phyloP scores from a whole-genome alignment of 2,888 invertebrate species.

The Leucania comma region DNA sequence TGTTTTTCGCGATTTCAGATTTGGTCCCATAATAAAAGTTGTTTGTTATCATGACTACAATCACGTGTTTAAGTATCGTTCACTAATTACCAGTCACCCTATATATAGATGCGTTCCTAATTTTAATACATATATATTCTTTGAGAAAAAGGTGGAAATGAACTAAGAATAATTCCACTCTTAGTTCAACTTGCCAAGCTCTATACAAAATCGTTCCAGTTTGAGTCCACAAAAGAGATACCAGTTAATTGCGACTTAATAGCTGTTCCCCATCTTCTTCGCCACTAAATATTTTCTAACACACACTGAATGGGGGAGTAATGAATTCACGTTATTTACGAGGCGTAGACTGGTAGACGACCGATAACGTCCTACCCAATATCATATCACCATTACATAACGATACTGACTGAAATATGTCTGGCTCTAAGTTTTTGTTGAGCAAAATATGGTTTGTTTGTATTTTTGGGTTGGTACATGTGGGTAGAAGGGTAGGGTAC shows the following conservation, averaged over 20 bases:
- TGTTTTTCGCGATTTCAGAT: too few relatives aligned
- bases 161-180: neutral
- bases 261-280: conserved; percentile 67
- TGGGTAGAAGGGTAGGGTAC: conserved; percentile 2
- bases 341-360: conserved; percentile 80
- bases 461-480: conserved; percentile 49
- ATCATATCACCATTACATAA: conserved; percentile 83
- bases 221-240: conserved; percentile 36
- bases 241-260: conserved; percentile 65
- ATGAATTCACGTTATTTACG: conserved; percentile 85
- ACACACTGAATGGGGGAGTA: conserved; percentile 76
- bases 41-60: too few relatives aligned
- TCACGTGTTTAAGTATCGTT: too few relatives aligned
- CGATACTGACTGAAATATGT: conserved; percentile 77
- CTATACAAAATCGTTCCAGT: conserved; percentile 15
- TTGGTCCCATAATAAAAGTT: too few relatives aligned
- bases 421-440: conserved; percentile 58
- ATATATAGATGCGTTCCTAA: too few relatives aligned
- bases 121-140: too few relatives aligned
- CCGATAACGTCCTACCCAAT: conserved; percentile 83
- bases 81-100: too few relatives aligned
- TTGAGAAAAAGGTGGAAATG: neutral
- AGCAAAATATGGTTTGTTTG: conserved; percentile 63
- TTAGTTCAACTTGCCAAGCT: neutral
- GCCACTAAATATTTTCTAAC: conserved; percentile 80